Evolutionary conservation across 1,140 invertebrate species (phyloP).

Genomic region (Aphelinus certus): DNA sequence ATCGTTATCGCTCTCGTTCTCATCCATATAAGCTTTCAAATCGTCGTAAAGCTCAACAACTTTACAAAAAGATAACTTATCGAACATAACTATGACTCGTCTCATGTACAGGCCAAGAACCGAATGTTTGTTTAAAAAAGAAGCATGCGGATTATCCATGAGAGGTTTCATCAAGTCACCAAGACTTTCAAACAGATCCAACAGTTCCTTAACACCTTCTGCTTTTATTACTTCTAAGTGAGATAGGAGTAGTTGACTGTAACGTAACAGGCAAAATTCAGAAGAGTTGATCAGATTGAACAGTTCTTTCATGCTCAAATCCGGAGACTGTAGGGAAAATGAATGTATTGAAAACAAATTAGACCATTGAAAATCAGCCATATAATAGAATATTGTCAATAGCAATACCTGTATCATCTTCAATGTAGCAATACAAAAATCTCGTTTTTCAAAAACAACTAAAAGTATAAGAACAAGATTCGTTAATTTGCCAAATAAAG

Average conservation of each 20-base stretch:
- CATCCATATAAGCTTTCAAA: constrained; percentile 67
- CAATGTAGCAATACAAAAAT: constrained; percentile 72
- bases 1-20: constrained; percentile 15
- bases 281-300: constrained; percentile 67
- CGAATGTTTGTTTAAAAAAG: constrained; percentile 64
- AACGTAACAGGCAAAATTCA: constrained; percentile 66
- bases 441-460: constrained; percentile 60
- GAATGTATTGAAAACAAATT: neutral
- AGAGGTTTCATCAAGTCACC: constrained; percentile 63
- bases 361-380: too few relatives aligned
- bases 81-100: constrained; percentile 80
- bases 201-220: constrained; percentile 70
- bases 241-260: constrained; percentile 66
- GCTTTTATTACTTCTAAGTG: constrained; percentile 67
- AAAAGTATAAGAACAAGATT: constrained; percentile 43
- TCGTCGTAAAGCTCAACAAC: constrained; percentile 75
- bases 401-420: constrained; percentile 71
- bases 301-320: constrained; percentile 71
- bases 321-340: constrained; percentile 65
- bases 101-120: constrained; percentile 80
- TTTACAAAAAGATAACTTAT: constrained; percentile 84
- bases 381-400: neutral
- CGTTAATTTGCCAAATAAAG: constrained; percentile 15
- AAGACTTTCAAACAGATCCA: constrained; percentile 72
- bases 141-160: constrained; percentile 51